Evolutionary conservation across 1,140 invertebrate genomes (phyloP), one percentile per base, ranked within the genome.

Genomic region (Lepidostoma basale): DNA sequence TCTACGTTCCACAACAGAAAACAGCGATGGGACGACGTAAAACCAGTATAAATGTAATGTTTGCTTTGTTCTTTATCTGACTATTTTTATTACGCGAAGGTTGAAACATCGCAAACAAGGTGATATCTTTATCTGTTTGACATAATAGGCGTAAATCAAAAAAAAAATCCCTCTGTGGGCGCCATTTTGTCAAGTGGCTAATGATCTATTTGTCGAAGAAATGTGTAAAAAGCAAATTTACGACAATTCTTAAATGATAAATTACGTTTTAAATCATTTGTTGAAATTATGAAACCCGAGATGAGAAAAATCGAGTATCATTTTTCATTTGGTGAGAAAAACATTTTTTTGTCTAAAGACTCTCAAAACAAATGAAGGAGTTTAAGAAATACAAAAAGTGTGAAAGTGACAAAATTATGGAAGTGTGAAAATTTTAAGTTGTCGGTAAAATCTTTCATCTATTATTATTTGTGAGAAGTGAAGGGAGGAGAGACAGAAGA

Each of bases 221-320:
- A n/a, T n/a, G n/a, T n/a, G n/a, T n/a, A n/a, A n/a, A n/a, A n/a
- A n/a, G n/a, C n/a, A 40, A 16, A 3, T 16, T 40, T n/a, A 23
- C 25, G 23, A 22, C 45, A 49, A n/a, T 3, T 10, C 9, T 49
- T 23, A 23, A 49, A 49, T 25, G 45, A 49, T 23, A 23, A 23
- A 20, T 20, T 47, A 10, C 45, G 25, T 49, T n/a, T n/a, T 5
- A 49, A 49, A 23, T 49, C 20, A n/a, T 49, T 49, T 49, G 45
- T 49, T 49, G 45, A 49, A 49, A 49, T n/a, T 49, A 23, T 25
- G 45, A 49, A 49, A 23, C 12, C 22, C 45, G 45, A 49, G 45
- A 4, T 1, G 22, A 1, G 9, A 49, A 49, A 49, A 49, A 12
- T 49, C n/a, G 18, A 23, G 10, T 18, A 22, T 3, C 14, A 47